Base-by-base conservation (phyloP, 2,113 vertebrate genomes). In the Strix uralensis region DNA sequence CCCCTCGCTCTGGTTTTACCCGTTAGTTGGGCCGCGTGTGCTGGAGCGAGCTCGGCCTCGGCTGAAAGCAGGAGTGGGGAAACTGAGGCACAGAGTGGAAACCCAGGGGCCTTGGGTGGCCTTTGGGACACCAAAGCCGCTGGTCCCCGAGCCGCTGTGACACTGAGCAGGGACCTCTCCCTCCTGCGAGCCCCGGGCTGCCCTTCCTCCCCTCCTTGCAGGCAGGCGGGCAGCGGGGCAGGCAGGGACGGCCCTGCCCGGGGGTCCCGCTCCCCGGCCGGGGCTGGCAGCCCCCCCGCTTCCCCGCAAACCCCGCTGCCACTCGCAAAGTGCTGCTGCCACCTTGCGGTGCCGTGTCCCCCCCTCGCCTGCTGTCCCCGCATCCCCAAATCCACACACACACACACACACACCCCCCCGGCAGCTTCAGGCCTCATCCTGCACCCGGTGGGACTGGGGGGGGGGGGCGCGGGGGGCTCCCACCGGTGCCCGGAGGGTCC, bases 291-390 rank as follows among this genome's bases (percentile, higher is more conserved):
- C 61, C 34, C 61, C 46, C 46, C 46, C 46, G 13, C 46, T 8
- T 19, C 18, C 46, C 46, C 46, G 17, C 16, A 46, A 46, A 46
- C 18, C 46, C 46, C 20, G 36, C 23, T 20, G 29, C 40, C 83
- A 55, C 77, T 42, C 40, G 38, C 65, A 29, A 81, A 70, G 57
- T n/a, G 21, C 52, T 90, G 87, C 82, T 94, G 92, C 92, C 92
- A 65, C 58, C 87, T 65, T 38, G 70, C 6, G 92, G 77, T 57
- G 23, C 11, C 55, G 5, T 2, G n/a, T 61, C 88, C 40, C 55
- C 44, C 1, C 27, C 22, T 57, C 38, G 4, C 23, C 66, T 20
- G 29, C 49, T 32, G 66, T 70, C 65, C 62, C 52, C 46, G 17
- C 46, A 19, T 19, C 46, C 17, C 55, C 55, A 10, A 21, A 19